A percentile compares a stretch with the other conserved stretches of the same genome.
Evolutionary conservation across 1,140 invertebrate species (phyloP).

Genomic region (Tyrophagus putrescentiae): DNA sequence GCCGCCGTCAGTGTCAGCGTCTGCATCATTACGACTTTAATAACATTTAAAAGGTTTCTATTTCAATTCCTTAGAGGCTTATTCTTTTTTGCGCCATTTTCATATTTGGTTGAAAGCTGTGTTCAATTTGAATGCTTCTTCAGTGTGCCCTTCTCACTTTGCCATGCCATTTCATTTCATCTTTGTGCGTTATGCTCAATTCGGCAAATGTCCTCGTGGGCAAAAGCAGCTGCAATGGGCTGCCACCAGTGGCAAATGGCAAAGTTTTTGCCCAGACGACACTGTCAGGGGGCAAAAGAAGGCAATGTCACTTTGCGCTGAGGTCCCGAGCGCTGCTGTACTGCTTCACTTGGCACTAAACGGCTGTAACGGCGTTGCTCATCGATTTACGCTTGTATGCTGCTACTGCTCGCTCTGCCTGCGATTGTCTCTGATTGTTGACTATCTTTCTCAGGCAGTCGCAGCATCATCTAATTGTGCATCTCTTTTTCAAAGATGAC

Average conservation of each 20-base stretch:
- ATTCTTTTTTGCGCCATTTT: background rate
- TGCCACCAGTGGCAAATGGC: background rate
- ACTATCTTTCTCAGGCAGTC: background rate
- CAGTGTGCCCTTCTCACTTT: no score
- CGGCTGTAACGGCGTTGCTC: no score
- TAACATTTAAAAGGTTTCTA: background rate
- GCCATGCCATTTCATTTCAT: no score
- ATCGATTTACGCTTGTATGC: background rate
- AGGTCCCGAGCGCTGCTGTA: background rate
- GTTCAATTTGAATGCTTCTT: background rate
- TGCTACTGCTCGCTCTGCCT: no score
- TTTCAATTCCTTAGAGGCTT: background rate
- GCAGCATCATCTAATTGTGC: background rate
- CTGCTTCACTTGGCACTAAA: background rate
- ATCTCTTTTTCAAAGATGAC: no score
- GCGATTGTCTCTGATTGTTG: background rate
- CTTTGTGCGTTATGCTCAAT: no score
- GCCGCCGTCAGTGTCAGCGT: no score
- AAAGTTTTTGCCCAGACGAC: background rate
- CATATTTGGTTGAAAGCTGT: conserved; percentile 1
- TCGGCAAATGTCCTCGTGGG: background rate
- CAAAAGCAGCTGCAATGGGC: no score
- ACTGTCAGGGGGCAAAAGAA: no score
- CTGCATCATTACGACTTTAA: no score
- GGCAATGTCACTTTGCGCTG: background rate